These are phyloP conservation scores for Sphaeridia pumilis DNA, from an alignment of 2,888 invertebrate genomes.

Conservation along the genomic window DNA sequence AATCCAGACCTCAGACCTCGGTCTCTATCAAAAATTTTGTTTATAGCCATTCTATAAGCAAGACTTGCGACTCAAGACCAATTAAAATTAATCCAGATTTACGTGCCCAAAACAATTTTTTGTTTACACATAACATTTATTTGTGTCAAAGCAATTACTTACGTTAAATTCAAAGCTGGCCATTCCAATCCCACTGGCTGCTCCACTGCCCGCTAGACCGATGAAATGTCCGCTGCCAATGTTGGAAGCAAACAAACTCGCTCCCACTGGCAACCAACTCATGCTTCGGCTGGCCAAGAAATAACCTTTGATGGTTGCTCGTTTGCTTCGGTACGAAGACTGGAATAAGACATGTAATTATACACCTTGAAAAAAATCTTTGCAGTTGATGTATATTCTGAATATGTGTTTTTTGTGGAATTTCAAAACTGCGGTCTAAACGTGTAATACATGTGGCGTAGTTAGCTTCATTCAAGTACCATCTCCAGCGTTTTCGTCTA, in stretches of 20 bases:
- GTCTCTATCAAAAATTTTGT: background rate
- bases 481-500: too few species aligned
- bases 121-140: background rate
- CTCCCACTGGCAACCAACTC: conserved; percentile 45
- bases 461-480: too few species aligned
- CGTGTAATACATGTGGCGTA: too few species aligned
- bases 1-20: too few species aligned
- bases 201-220: conserved; percentile 44
- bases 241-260: conserved; percentile 44
- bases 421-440: too few species aligned
- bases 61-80: background rate
- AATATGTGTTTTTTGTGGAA: too few species aligned
- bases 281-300: conserved; percentile 44
- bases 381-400: too few species aligned
- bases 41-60: background rate
- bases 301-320: conserved; percentile 39
- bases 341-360: conserved; percentile 14
- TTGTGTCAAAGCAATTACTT: conserved; percentile 24
- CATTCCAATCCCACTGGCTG: conserved; percentile 43
- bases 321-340: conserved; percentile 36
- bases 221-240: conserved; percentile 46
- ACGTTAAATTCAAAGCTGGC: conserved; percentile 45
- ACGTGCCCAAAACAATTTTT: background rate
- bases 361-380: too few species aligned
- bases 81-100: conserved; percentile 4